These are phyloP conservation scores for Microtus pennsylvanicus DNA, from an alignment of 2,113 vertebrate species.

Conservation along the genomic window DNA sequence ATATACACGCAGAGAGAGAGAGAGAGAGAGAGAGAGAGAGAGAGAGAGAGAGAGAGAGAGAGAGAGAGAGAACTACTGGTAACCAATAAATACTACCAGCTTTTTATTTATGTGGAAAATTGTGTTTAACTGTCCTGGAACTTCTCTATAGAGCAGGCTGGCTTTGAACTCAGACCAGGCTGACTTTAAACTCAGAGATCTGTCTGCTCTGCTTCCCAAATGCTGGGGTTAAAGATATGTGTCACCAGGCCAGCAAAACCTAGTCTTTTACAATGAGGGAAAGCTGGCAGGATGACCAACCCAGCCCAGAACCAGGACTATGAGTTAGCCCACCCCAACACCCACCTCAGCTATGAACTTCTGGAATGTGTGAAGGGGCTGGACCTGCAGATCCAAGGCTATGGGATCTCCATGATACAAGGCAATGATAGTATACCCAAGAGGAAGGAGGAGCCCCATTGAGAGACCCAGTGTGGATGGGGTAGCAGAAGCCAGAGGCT, in stretches of 20 bases:
- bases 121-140: background rate
- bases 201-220: background rate
- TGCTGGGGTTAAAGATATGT: background rate
- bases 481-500: background rate
- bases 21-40: background rate
- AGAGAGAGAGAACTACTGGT: background rate
- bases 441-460: background rate
- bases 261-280: background rate
- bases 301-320: background rate
- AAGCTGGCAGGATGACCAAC: background rate
- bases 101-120: background rate
- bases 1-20: background rate
- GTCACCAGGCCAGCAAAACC: background rate
- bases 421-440: background rate
- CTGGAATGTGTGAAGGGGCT: background rate
- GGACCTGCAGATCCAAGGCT: background rate
- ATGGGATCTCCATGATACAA: background rate
- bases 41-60: background rate
- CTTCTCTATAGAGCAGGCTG: no score
- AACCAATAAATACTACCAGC: background rate
- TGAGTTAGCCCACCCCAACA: background rate
- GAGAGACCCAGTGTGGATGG: background rate
- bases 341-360: background rate
- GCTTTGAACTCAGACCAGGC: no score
- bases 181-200: background rate